These are phyloP conservation scores for Scopus umbretta DNA, from an alignment of 2,113 vertebrate species.

Conservation along the genomic window DNA sequence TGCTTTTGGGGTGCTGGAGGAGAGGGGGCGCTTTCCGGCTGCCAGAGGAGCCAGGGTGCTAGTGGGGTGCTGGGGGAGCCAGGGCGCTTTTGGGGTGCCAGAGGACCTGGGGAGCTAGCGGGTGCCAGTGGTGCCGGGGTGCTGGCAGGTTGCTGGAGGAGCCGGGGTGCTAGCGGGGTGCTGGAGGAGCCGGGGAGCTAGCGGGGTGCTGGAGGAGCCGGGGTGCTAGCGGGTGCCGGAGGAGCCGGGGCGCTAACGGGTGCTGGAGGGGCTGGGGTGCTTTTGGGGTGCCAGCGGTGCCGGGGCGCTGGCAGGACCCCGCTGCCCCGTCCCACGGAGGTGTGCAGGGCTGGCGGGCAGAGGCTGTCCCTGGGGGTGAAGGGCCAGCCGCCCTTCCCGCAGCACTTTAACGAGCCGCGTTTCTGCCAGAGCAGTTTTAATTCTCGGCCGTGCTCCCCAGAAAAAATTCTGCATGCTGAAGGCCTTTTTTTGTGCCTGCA, in stretches of 20 bases:
- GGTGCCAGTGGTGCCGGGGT: fast-evolving
- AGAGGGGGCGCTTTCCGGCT: too few species aligned
- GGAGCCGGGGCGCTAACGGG: too few species aligned
- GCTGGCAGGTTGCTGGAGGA: fast-evolving
- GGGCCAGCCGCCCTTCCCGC: background rate
- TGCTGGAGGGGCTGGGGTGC: fast-evolving
- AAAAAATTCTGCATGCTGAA: background rate
- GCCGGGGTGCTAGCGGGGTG: background rate
- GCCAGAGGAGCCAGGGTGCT: too few species aligned
- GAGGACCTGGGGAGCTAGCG: background rate
- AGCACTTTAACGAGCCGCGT: fast-evolving
- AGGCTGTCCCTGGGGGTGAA: background rate
- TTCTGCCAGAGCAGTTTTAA: background rate
- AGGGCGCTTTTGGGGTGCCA: too few species aligned
- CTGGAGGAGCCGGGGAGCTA: fast-evolving
- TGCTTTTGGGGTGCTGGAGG: too few species aligned
- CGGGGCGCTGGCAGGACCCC: background rate
- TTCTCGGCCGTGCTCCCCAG: background rate
- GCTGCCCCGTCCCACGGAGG: background rate
- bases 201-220: too few species aligned
- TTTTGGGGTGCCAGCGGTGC: fast-evolving
- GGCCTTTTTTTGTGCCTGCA: background rate
- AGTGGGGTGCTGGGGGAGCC: too few species aligned
- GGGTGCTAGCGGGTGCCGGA: too few species aligned
- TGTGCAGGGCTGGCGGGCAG: background rate